Evolutionary conservation across 2,113 vertebrate genomes (phyloP), one percentile per base, ranked within the genome.

Genomic region (Oryzias woworae): DNA sequence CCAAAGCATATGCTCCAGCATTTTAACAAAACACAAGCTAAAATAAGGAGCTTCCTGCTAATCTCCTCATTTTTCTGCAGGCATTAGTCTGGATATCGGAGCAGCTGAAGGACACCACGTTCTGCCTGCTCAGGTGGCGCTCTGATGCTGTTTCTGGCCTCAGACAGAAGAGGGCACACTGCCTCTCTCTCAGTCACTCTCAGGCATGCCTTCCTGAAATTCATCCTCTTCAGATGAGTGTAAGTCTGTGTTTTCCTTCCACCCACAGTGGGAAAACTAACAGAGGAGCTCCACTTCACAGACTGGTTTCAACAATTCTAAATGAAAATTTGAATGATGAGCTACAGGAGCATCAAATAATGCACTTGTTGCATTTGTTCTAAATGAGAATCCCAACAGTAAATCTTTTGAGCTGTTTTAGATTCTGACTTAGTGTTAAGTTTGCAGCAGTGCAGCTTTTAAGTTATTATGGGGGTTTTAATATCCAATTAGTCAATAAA

Each of bases 161-260:
- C 61, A 54, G 67, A 85, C 92, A 77, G 86, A 66, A 88, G 92
- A 88, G 85, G 91, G 88, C 91, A 86, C 81, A 85, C 77, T 72
- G 53, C 75, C 43, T 46, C 86, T 68, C 20, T 20, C 20, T 20
- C 20, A 20, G 20, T 43, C 28, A 22, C 58, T 53, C 58, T 0
- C 48, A 15, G 15, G 14, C 16, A 8, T 57, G 23, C 13, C 44
- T 6, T 22, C 47, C 43, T 58, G 10, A 24, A 16, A 10, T 20
- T 47, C 4, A 42, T 31, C 57, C 28, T 13, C 41, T 41, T 68
- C 14, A 28, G 4, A 18, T 1, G 15, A 7, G 36, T 12, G 36
- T 36, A 36, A 36, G 36, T 36, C 36, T 36, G 36, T 52, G 17
- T 51, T 17, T 66, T 58, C 2, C 47, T 58, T 23, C 23, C 67